Evolutionary conservation across 2,888 invertebrate species (phyloP), one percentile per base, ranked within the genome.

Genomic region (Acanthacorydalis orientalis): DNA sequence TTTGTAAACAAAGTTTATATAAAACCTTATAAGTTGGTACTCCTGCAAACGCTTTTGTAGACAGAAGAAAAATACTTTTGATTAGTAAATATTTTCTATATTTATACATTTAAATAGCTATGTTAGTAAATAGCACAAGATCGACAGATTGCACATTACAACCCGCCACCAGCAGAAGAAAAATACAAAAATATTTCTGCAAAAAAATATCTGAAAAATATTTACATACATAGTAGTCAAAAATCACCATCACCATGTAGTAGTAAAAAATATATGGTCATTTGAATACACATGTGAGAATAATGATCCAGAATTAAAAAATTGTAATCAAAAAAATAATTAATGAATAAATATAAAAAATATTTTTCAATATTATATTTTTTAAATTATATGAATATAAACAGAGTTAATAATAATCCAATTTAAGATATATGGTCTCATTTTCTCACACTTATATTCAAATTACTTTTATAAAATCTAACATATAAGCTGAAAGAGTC

Each of bases 1-100:
- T 50, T 48, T 47, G 47, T 40, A 44, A 44, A 51, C 38, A 44
- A 40, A 51, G 15, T 34, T 14, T 32, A 45, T 48, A 46, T 46
- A 49, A 49, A 49, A 51, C 51, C 48, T 49, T 48, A 45, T 40
- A 44, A 55, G 58, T 58, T 60, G 56, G 53, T 47, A 56, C 64
- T 65, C 67, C 67, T 65, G 65, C 66, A 66, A 67, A 66, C 65
- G 65, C 65, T 67, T 67, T 67, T 65, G 65, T 66, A 67, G 65
- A 64, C 64, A 66, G 65, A 65, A 65, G 62, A 64, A 61, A 50
- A 53, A 49, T 40, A 42, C 43, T 23, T 12, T 47, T 48, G 47
- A 39, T 46, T 42, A 47, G 34, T 47, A 11, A 35, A 43, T 34
- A 43, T 41, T 47, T 16, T 42, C 14, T n/a, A 31, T 23, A 46